Evolutionary conservation across 2,797 vertebrate genomes (phyloP), one percentile per base, ranked within the genome.

Genomic region (Aselliscus stoliczkanus): DNA sequence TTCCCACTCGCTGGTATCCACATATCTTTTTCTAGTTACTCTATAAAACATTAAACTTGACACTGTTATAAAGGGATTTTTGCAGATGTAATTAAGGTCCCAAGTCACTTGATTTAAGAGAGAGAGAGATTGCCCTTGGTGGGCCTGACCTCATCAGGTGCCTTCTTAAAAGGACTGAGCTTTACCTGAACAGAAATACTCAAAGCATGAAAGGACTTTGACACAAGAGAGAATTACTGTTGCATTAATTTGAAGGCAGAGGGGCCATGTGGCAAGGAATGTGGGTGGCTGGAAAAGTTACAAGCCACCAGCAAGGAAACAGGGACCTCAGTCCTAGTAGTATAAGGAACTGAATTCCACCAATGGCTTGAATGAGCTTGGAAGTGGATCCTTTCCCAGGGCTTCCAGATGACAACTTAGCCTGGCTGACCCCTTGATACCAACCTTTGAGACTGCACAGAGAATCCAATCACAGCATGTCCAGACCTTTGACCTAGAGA

Each of bases 341-440:
- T 75, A 10, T 37, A 76, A 67, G 83, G 5, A 93, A 79, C 13
- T 54, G 8, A 92, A 86, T 70, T 95, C 67, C 79, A 14, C 4
- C 58, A 69, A 15, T 27, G 69, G 5, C 13, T 5, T 65, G 54
- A 77, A 37, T 15, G 60, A 81, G 8, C 8, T 54, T 31, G 3
- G 12, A 84, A 80, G 29, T 9, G 31, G 39, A 87, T 64, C 83
- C 27, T 76, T 82, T 7, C 21, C n/a, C 42, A 76, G 50, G 69
- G n/a, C 20, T 83, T 79, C 2, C 23, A 87, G 15, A 10, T 42
- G 27, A 31, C 39, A 87, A 73, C 10, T 50, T 4, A 65, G 8
- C 5, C 56, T 62, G 11, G 37, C 31, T 82, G 34, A 82, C 31
- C 72, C 6, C 25, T 56, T 77, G 31, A 60, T 56, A 79, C 77